phyloP scores from a whole-genome alignment of 1,140 invertebrate species.

The Diachasmimorpha longicaudata region DNA sequence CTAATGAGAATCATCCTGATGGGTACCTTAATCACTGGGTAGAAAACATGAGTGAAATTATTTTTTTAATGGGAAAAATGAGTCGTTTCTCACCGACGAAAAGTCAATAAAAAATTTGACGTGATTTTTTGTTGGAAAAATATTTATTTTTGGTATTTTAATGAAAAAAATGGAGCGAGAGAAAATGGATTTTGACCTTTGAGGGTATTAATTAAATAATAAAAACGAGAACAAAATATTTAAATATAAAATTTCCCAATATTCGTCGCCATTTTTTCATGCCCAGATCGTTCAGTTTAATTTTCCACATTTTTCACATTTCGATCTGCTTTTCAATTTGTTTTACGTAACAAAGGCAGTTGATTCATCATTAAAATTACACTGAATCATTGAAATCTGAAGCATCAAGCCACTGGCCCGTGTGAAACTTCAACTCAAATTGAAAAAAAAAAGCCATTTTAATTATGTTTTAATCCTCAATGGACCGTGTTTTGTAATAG shows the following conservation, averaged over 20 bases:
- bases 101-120: no score
- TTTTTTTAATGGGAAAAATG: no score
- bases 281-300: not conserved
- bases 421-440: not conserved
- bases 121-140: not conserved
- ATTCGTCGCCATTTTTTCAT: no score
- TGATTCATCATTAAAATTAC: not conserved
- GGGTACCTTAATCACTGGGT: no score
- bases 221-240: not conserved
- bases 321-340: not conserved
- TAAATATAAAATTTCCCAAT: no score
- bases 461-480: constrained; percentile 19
- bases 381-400: not conserved
- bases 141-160: not conserved
- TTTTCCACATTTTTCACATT: not conserved
- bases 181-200: not conserved
- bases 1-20: no score
- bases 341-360: not conserved
- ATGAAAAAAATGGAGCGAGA: not conserved
- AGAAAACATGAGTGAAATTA: no score
- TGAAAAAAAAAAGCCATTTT: not conserved
- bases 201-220: not conserved
- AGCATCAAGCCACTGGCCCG: not conserved
- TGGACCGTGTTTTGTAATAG: not conserved
- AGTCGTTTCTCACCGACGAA: no score